Percentiles rank a stretch among this genome's conserved stretches.
Evolutionary conservation across 2,113 vertebrate genomes (phyloP).

Genomic region (Syngnathoides biaculeatus): DNA sequence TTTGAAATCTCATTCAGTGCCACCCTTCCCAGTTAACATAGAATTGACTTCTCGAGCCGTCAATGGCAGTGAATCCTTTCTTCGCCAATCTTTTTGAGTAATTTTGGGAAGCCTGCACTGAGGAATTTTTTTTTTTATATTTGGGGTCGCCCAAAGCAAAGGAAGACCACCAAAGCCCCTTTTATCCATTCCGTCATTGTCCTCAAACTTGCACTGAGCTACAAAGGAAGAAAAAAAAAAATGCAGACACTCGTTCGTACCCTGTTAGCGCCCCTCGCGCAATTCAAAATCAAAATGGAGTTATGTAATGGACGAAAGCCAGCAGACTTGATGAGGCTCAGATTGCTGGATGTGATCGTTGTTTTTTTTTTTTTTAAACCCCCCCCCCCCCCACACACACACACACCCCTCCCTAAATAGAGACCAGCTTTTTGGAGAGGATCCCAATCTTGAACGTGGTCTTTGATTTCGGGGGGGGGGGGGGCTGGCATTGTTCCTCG

Average conservation of each 20-base stretch:
- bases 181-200: constrained; percentile 60
- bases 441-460: constrained; percentile 68
- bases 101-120: not conserved
- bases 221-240: constrained; percentile 55
- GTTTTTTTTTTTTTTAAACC: constrained; percentile 46
- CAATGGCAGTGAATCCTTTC: too few relatives aligned
- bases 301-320: constrained; percentile 88
- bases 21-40: too few relatives aligned
- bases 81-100: not conserved
- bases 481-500: constrained; percentile 59
- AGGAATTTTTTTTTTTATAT: constrained; percentile 13
- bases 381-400: too few relatives aligned
- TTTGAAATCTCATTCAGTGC: too few relatives aligned
- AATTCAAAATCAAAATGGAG: constrained; percentile 80
- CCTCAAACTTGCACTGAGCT: constrained; percentile 60
- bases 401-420: constrained; percentile 45
- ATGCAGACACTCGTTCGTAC: constrained; percentile 50
- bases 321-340: constrained; percentile 79
- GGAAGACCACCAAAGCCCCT: constrained; percentile 53
- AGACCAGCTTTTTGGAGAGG: constrained; percentile 67
- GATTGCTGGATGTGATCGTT: constrained; percentile 57
- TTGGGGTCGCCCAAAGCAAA: constrained; percentile 5
- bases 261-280: constrained; percentile 52
- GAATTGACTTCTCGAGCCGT: too few relatives aligned
- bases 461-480: constrained; percentile 74